Percentiles rank a stretch among this genome's conserved stretches.
These are phyloP conservation scores for Drosophila azteca DNA, from an alignment of 1,140 invertebrate genomes.

Conservation along the genomic window DNA sequence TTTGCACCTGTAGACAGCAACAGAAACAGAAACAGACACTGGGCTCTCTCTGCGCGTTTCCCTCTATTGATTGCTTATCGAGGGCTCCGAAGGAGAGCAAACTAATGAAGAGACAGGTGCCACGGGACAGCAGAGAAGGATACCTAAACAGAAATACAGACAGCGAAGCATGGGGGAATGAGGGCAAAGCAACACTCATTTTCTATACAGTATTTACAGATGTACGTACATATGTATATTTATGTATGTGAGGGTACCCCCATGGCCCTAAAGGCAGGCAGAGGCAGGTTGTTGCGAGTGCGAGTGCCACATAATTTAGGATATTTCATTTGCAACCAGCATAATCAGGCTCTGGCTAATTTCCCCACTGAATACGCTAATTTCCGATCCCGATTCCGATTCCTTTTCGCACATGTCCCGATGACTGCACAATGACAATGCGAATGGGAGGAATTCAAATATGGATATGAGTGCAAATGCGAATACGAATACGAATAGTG, in stretches of 20 bases:
- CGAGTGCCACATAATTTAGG: conserved; percentile 4
- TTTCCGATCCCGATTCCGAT: conserved; percentile 30
- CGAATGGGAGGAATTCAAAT: conserved; percentile 20
- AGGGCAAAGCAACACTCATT: not conserved
- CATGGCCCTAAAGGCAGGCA: conserved; percentile 8
- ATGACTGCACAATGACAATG: conserved; percentile 42
- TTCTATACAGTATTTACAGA: not conserved
- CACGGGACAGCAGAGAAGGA: conserved; percentile 9
- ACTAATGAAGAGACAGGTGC: conserved; percentile 78
- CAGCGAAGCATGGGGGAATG: too few species aligned
- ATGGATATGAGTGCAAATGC: not conserved
- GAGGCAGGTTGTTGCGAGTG: conserved; percentile 12
- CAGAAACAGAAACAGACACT: too few species aligned
- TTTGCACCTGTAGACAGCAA: conserved; percentile 64
- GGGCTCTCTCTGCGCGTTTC: not conserved
- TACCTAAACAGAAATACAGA: conserved; percentile 8
- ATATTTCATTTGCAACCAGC: conserved; percentile 43
- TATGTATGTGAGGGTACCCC: not conserved
- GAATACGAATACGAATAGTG: too few species aligned
- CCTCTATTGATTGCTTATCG: conserved; percentile 67
- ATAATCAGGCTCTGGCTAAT: conserved; percentile 54
- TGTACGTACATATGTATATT: too few species aligned
- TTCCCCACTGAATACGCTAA: conserved; percentile 64
- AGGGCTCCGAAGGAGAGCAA: conserved; percentile 33
- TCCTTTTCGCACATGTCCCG: conserved; percentile 37